Conservation (phyloP, 1,140 invertebrate genomes). For the Zaprionus lachaisei region DNA sequence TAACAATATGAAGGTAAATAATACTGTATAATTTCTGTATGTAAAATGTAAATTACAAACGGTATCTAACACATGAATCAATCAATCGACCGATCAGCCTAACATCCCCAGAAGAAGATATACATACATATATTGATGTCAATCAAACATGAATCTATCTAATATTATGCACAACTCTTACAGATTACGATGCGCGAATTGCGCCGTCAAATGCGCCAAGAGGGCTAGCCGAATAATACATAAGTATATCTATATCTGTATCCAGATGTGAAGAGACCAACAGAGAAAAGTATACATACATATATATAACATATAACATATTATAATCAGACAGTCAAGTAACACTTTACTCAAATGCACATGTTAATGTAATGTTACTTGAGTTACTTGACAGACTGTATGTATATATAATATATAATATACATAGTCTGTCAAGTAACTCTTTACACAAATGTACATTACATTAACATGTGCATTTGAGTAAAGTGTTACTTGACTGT, state of each 20-base stretch:
- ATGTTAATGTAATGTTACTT: too few species aligned
- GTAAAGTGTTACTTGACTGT: background rate
- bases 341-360: too few species aligned
- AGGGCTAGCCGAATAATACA: conserved; percentile 19
- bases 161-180: conserved; percentile 37
- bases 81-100: conserved; percentile 4
- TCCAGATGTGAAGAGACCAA: background rate
- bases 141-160: conserved; percentile 20
- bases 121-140: background rate
- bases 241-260: background rate
- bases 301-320: too few species aligned
- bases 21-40: conserved; percentile 24
- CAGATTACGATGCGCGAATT: conserved; percentile 75
- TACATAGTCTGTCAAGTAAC: too few species aligned
- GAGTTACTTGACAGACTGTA: too few species aligned
- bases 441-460: too few species aligned
- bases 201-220: conserved; percentile 60
- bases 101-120: background rate
- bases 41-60: conserved; percentile 26
- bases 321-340: too few species aligned
- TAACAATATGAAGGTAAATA: conserved; percentile 56
- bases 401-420: too few species aligned
- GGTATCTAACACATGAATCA: conserved; percentile 35
- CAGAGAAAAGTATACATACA: background rate
- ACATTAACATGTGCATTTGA: too few species aligned